Base-by-base conservation (phyloP, 2,888 invertebrate genomes). In the Crossocerus cetratus region DNA sequence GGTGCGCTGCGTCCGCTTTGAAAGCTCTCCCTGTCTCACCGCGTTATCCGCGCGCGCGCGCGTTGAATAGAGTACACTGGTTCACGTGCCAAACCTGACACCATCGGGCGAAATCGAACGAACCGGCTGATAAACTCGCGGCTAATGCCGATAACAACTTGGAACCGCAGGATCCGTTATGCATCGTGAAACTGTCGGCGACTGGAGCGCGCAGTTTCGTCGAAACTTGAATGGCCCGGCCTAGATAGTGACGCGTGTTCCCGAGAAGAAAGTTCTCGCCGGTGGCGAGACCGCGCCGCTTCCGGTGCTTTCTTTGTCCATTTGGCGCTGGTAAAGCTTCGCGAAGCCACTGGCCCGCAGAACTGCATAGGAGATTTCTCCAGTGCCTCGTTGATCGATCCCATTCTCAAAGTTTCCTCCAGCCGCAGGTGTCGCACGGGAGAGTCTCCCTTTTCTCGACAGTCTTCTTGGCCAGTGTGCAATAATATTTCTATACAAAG, bases 61-160 rank as follows among this genome's bases (percentile, higher is more conserved):
- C 20, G 44, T 2, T 45, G 60, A 43, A 58, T 59, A 53, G 57
- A 56, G 70, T 63, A 57, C 56, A 54, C n/a, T n/a, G 42, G 18
- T 55, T 14, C 23, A 59, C 11, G 55, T 57, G 44, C 58, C 21
- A 16, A 32, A 68, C 53, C 21, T 44, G 66, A 56, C 70, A 71
- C 62, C 68, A 21, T 49, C 63, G 68, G 74, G 73, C 73, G 76
- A 75, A 83, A 85, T 82, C 83, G 79, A 84, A 84, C 74, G 57
- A 53, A 69, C 61, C 78, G 77, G 83, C 84, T 84, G 84, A 83
- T 32, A 32, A 32, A 32, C 80, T 79, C 76, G 68, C 78, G 73
- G 78, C 81, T 79, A 85, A 83, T 85, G 83, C 67, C 74, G 84
- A 86, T 84, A 86, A 86, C 85, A 85, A 86, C 82, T 85, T 84